Evolutionary conservation across 2,797 vertebrate genomes (phyloP).

Genomic region (Mus spretus): DNA sequence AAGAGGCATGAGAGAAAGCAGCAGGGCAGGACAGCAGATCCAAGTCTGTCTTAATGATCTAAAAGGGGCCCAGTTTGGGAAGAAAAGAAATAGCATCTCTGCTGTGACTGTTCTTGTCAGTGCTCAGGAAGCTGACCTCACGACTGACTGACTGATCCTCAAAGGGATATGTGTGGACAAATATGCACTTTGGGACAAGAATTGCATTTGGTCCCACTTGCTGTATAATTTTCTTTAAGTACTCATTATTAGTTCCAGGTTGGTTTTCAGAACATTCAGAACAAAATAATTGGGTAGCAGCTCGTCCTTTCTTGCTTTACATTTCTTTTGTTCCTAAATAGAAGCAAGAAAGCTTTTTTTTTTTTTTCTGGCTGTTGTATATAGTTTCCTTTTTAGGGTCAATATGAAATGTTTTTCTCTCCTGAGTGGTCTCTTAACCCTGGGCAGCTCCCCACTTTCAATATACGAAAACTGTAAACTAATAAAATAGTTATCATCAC

Average conservation of each 20-base stretch:
- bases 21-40: background rate
- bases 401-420: conserved; percentile 57
- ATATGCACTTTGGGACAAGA: conserved; percentile 52
- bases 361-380: background rate
- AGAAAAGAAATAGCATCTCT: conserved; percentile 6
- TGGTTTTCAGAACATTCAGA: conserved; percentile 62
- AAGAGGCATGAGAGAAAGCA: background rate
- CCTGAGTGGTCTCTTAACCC: conserved; percentile 17
- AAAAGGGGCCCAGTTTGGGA: conserved; percentile 3
- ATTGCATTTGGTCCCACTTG: conserved; percentile 36
- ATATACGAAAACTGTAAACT: conserved; percentile 46
- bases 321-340: conserved; percentile 73
- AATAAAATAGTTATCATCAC: conserved; percentile 69
- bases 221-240: conserved; percentile 46
- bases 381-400: conserved; percentile 63
- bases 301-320: conserved; percentile 57
- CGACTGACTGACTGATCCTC: conserved; percentile 54
- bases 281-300: conserved; percentile 56
- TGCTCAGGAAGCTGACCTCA: conserved; percentile 7
- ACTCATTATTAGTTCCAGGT: conserved; percentile 57
- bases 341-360: conserved; percentile 42
- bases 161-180: conserved; percentile 5
- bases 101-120: conserved; percentile 24
- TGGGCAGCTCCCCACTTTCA: background rate
- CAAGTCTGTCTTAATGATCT: conserved; percentile 2